A percentile compares a stretch with the other conserved stretches of the same genome.
Conservation (phyloP, 53 echinoderm and acorn worm species). For the Luidia sarsii region DNA sequence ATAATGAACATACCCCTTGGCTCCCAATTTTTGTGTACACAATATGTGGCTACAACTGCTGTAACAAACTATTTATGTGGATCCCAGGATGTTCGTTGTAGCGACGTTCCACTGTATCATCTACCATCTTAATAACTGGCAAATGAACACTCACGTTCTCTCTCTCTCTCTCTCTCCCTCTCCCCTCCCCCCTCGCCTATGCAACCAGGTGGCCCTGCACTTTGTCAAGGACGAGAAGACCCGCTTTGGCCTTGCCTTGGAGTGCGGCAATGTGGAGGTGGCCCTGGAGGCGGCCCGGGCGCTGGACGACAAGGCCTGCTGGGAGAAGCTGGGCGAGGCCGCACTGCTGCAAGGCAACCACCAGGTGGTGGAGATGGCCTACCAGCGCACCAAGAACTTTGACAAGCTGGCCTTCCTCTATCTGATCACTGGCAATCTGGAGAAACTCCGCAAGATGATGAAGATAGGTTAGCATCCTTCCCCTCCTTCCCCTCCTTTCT, state of each 20-base stretch:
- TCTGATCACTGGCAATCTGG: constrained; percentile 99
- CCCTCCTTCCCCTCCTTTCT: too few species aligned
- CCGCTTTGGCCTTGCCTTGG: constrained; percentile 89
- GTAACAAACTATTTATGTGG: too few species aligned
- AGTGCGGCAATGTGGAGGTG: constrained; percentile 98
- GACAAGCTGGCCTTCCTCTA: constrained; percentile 99
- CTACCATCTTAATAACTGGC: too few species aligned
- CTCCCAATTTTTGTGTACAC: too few species aligned
- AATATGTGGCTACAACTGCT: too few species aligned
- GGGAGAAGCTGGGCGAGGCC: constrained; percentile 99
- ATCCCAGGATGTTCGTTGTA: too few species aligned
- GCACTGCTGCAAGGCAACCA: constrained; percentile 98
- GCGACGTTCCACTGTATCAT: too few species aligned
- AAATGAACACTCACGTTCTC: too few species aligned
- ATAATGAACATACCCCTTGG: too few species aligned
- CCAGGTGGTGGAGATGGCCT: constrained; percentile 99
- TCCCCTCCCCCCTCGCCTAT: too few species aligned
- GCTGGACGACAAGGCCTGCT: constrained; percentile 94
- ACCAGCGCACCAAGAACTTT: constrained; percentile 99
- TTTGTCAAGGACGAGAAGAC: constrained; percentile 99
- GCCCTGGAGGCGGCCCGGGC: constrained; percentile 93
- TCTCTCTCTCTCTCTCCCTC: too few species aligned
- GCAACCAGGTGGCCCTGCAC: constrained; percentile 80
- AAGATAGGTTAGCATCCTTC: constrained; percentile 82
- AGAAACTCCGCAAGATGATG: constrained; percentile 99